These are phyloP conservation scores for Gasteruption jaculator DNA, from an alignment of 2,888 invertebrate genomes.

Conservation along the genomic window DNA sequence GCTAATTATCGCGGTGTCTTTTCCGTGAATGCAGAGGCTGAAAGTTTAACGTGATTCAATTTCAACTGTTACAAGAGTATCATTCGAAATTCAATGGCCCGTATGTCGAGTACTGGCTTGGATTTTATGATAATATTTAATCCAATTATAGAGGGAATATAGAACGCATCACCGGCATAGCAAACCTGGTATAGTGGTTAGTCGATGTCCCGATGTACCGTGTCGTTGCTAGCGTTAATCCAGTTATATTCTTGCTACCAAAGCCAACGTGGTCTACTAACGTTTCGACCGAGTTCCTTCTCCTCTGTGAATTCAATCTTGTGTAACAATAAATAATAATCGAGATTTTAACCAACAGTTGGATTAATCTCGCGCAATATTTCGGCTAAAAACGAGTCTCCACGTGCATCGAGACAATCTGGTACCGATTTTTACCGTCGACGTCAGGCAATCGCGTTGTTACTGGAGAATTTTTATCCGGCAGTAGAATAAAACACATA, in stretches of 20 bases:
- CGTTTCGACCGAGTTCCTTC: constrained; percentile 23
- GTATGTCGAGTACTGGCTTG: constrained; percentile 23
- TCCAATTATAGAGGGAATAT: constrained; percentile 32
- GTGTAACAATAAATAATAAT: too few relatives aligned
- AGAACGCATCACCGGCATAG: constrained; percentile 11
- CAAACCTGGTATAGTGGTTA: constrained; percentile 31
- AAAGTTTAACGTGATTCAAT: too few relatives aligned
- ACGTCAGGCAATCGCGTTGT: too few relatives aligned
- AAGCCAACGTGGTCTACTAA: constrained; percentile 23
- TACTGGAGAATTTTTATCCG: too few relatives aligned
- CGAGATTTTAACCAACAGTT: background rate
- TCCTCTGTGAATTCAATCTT: background rate
- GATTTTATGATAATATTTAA: constrained; percentile 46
- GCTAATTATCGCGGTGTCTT: constrained; percentile 8
- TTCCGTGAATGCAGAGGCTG: too few relatives aligned
- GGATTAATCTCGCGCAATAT: background rate
- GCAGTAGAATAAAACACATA: too few relatives aligned
- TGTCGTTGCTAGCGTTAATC: constrained; percentile 37
- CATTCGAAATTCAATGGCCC: too few relatives aligned
- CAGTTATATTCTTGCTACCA: constrained; percentile 35
- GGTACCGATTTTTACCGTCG: background rate
- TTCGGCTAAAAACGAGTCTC: too few relatives aligned
- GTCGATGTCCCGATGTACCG: constrained; percentile 35
- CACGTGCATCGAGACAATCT: too few relatives aligned
- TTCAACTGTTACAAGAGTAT: too few relatives aligned